Evolutionary conservation across 1,140 invertebrate species (phyloP), one percentile per base, ranked within the genome.

Genomic region (Drosophila subpulchrella): DNA sequence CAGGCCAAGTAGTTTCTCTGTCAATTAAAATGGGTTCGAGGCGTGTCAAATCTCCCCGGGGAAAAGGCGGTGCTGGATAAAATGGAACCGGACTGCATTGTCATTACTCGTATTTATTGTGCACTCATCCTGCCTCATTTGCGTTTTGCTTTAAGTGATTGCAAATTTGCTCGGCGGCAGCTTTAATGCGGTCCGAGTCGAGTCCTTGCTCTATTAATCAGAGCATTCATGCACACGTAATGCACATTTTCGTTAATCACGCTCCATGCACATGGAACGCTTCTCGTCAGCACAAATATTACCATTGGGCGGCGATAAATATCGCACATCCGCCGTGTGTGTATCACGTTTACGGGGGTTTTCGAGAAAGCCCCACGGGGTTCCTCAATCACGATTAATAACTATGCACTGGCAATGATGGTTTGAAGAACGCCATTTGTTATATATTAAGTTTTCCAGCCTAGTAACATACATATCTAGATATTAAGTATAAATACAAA

Each of bases 221-320:
- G 71, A 60, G 62, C 78, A 79, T 41, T 86, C 78, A 81, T 86
- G 78, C 78, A 79, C 75, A 76, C 78, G 81, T 81, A 86, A 86
- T 85, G 62, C 66, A 59, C 66, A 78, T 83, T 79, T 79, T 60
- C 82, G 75, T 86, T 86, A 86, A 86, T 86, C 80, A 86, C 82
- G 82, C 82, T 59, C 41, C 66, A 17, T 75, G 60, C 41, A 56
- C 57, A 53, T 58, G 30, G 20, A 55, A 61, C 47, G 47, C 46
- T 63, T 75, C 41, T 47, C 57, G 27, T 42, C 24, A 34, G 65
- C 59, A 47, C 34, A 42, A 65, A 47, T 48, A 55, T 48, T 38
- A 30, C 24, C 15, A 34, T 47, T 41, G 41, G 42, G 11, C 51
- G 58, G 24, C 46, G 20, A 55, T 51, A 53, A 63, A 48, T 17